phyloP scores from a whole-genome alignment of 2,113 vertebrate genomes.

The Pterophyllum scalare region DNA sequence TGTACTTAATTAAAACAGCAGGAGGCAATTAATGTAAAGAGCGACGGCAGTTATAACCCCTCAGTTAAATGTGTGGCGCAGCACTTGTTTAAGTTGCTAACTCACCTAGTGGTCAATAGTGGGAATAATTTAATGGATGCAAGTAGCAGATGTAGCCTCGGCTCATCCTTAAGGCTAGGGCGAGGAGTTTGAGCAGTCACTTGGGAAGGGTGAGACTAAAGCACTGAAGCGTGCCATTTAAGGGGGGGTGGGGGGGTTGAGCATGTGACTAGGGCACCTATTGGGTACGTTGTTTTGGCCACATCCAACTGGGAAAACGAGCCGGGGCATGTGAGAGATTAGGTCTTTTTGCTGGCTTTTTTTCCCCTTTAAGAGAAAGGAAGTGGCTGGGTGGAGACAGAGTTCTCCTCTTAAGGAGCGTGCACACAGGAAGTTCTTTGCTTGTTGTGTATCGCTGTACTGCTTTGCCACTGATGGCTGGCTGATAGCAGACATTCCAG shows the following conservation, averaged over 20 bases:
- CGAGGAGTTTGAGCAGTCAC: not conserved
- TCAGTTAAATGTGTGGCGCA: not conserved
- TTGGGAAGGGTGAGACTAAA: not conserved
- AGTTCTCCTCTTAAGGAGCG: too few relatives aligned
- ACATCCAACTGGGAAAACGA: too few relatives aligned
- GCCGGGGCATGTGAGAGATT: not conserved
- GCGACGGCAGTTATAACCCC: not conserved
- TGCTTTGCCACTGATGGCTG: not conserved
- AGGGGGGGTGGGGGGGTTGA: not conserved
- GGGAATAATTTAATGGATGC: not conserved
- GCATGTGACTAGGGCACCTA: not conserved
- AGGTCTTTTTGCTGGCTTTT: not conserved
- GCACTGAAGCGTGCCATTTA: not conserved
- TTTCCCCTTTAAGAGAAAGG: not conserved
- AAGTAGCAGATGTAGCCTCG: too few relatives aligned
- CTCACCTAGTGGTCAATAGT: not conserved
- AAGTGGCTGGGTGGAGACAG: too few relatives aligned
- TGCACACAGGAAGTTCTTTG: not conserved
- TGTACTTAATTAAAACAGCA: not conserved
- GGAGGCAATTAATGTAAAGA: not conserved
- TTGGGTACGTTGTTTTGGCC: not conserved
- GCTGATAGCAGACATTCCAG: not conserved
- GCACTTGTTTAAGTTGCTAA: not conserved
- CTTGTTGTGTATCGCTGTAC: not conserved
- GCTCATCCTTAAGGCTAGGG: not conserved